Percentiles rank a stretch among this genome's conserved stretches.
These are phyloP conservation scores for Chunga burmeisteri DNA, from an alignment of 2,113 vertebrate species.

Conservation along the genomic window DNA sequence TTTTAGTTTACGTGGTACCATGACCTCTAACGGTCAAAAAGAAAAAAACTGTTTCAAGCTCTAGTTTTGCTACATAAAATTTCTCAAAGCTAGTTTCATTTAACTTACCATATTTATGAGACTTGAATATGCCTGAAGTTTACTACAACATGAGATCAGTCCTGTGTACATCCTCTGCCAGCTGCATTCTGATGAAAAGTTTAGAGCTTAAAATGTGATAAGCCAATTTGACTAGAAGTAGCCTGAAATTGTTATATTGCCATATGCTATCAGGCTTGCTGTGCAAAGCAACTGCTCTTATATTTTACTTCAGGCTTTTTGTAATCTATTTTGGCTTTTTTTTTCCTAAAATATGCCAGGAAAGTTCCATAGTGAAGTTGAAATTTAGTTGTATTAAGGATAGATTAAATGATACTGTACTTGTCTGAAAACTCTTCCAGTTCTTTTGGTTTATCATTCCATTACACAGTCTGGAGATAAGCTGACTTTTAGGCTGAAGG, in stretches of 20 bases:
- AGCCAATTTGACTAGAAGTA: neutral
- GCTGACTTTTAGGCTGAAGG: neutral
- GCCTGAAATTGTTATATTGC: neutral
- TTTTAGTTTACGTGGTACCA: neutral
- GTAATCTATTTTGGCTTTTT: neutral
- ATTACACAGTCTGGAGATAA: neutral
- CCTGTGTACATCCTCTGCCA: neutral
- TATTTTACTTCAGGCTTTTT: neutral
- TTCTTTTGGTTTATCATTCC: neutral
- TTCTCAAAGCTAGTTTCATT: neutral
- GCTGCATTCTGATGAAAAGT: neutral
- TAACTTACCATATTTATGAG: neutral
- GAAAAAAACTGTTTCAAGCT: neutral
- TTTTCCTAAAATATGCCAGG: neutral
- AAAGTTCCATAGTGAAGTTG: neutral
- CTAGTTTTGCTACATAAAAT: neutral
- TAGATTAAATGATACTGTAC: neutral
- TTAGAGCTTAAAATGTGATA: neutral
- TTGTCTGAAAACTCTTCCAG: neutral
- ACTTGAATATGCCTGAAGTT: neutral
- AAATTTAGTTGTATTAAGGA: neutral
- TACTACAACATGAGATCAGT: neutral
- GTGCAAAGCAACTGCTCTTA: neutral
- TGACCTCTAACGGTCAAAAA: neutral
- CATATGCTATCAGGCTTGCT: neutral